A percentile compares a stretch with the other conserved stretches of the same genome.
These are phyloP conservation scores for Rhadinocentrus ornatus DNA, from an alignment of 2,797 vertebrate species.

Conservation along the genomic window DNA sequence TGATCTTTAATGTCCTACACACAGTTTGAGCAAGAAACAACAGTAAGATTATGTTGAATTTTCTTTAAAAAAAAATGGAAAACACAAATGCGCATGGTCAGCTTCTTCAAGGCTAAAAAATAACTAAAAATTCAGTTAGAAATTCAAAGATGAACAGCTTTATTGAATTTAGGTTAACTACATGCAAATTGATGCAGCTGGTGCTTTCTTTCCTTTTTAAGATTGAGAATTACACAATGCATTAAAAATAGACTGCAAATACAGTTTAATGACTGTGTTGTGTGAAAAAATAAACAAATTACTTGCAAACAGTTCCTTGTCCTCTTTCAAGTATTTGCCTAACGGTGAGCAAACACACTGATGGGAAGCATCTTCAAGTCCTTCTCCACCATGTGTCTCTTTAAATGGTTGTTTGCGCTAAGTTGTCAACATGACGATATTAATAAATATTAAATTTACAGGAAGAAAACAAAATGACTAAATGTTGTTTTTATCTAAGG, in stretches of 20 bases:
- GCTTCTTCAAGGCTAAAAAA: background rate
- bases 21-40: conserved; percentile 6
- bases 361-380: conserved; percentile 24
- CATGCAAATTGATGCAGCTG: conserved; percentile 7
- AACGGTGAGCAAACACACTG: conserved; percentile 64
- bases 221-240: background rate
- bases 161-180: background rate
- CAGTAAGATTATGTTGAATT: background rate
- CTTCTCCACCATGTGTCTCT: conserved; percentile 41
- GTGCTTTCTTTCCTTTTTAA: background rate
- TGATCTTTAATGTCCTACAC: conserved; percentile 18
- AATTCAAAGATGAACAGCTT: conserved; percentile 2
- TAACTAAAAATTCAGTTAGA: background rate
- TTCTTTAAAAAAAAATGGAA: background rate
- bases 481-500: conserved; percentile 49
- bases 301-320: conserved; percentile 56
- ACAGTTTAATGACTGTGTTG: conserved; percentile 21
- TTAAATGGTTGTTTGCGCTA: conserved; percentile 51
- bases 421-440: conserved; percentile 6
- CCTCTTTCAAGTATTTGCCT: conserved; percentile 34
- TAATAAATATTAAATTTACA: conserved; percentile 17
- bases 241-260: conserved; percentile 10
- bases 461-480: conserved; percentile 20
- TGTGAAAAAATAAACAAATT: conserved; percentile 40
- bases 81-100: background rate